Percentiles rank a stretch among this genome's conserved stretches.
These are phyloP conservation scores for Calephelis perditalis DNA, from an alignment of 2,888 invertebrate species.

Conservation along the genomic window DNA sequence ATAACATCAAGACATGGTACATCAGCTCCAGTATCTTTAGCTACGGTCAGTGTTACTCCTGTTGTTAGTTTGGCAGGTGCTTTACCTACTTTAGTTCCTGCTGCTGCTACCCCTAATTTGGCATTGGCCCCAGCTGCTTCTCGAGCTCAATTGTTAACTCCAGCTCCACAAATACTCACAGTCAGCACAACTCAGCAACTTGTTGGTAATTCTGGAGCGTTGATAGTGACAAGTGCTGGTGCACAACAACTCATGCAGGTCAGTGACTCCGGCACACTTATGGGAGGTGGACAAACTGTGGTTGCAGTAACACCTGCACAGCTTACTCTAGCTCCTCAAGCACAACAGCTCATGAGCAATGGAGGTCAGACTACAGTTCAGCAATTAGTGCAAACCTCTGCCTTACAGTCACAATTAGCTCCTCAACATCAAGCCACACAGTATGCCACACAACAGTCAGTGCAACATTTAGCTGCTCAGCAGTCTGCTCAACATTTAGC, in stretches of 20 bases:
- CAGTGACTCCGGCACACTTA: slow-evolving; percentile 69
- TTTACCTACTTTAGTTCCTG: slow-evolving; percentile 60
- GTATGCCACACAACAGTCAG: slow-evolving; percentile 59
- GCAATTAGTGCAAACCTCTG: slow-evolving; percentile 64
- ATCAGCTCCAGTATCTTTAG: slow-evolving; percentile 67
- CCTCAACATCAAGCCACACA: slow-evolving; percentile 61
- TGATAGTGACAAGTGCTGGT: slow-evolving; percentile 72
- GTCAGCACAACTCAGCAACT: slow-evolving; percentile 72
- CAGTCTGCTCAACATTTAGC: slow-evolving; percentile 49
- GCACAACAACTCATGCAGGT: slow-evolving; percentile 74
- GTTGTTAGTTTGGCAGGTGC: slow-evolving; percentile 67
- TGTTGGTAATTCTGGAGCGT: slow-evolving; percentile 65
- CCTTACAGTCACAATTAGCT: slow-evolving; percentile 56
- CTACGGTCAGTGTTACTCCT: slow-evolving; percentile 71
- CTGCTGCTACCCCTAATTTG: slow-evolving; percentile 59
- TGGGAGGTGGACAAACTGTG: slow-evolving; percentile 70
- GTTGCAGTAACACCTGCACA: slow-evolving; percentile 70
- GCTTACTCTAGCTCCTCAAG: slow-evolving; percentile 57
- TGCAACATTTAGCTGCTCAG: slow-evolving; percentile 56
- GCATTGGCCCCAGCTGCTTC: slow-evolving; percentile 66
- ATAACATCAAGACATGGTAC: slow-evolving; percentile 69
- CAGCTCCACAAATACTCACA: slow-evolving; percentile 67
- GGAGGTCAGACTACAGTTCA: slow-evolving; percentile 63
- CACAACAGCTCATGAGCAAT: slow-evolving; percentile 63
- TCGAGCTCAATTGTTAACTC: slow-evolving; percentile 63